Percentiles rank a stretch among this genome's conserved stretches.
Evolutionary conservation across 2,113 vertebrate species (phyloP).

Genomic region (Ardeotis arabs): DNA sequence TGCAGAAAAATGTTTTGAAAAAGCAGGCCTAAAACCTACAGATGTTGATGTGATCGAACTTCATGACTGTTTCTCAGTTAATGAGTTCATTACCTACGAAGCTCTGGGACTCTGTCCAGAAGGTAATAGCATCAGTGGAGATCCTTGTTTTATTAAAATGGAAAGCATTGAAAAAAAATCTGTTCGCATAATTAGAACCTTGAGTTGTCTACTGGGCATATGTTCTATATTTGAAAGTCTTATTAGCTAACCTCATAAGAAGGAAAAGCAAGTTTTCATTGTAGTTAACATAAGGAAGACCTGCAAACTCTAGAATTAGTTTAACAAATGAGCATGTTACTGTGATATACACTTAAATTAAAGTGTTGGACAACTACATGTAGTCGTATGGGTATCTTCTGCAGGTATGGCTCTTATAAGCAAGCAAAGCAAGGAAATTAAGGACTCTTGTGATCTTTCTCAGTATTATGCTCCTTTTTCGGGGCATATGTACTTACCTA

Average conservation of each 20-base stretch:
- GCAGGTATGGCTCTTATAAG: not conserved
- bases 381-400: not conserved
- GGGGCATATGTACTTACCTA: not conserved
- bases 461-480: not conserved
- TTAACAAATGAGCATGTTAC: not conserved
- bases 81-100: constrained; percentile 95
- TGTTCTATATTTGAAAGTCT: not conserved
- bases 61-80: constrained; percentile 95
- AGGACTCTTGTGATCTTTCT: not conserved
- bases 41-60: constrained; percentile 94
- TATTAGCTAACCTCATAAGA: not conserved
- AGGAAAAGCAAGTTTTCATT: not conserved
- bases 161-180: not conserved
- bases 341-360: not conserved
- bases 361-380: not conserved
- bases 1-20: constrained; percentile 83
- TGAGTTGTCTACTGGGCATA: not conserved
- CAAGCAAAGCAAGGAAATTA: not conserved
- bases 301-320: not conserved
- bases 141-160: not conserved
- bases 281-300: not conserved
- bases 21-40: constrained; percentile 79
- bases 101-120: constrained; percentile 91
- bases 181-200: not conserved
- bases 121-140: constrained; percentile 73